phyloP scores from a whole-genome alignment of 2,888 invertebrate species.

The Formica aserva region DNA sequence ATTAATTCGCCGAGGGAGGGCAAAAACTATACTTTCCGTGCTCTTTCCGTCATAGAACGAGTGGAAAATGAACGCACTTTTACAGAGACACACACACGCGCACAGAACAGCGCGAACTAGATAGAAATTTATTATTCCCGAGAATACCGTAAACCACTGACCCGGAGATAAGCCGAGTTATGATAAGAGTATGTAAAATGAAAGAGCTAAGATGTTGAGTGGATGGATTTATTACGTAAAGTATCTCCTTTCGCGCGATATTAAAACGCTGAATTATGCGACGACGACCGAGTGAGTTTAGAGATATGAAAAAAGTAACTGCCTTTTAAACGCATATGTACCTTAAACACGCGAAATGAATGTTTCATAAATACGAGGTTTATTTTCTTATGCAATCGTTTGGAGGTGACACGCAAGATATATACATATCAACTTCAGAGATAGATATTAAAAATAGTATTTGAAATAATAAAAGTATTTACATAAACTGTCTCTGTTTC shows the following conservation, averaged over 20 bases:
- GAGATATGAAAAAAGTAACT: neutral
- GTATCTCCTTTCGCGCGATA: conserved; percentile 38
- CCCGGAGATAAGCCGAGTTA: conserved; percentile 36
- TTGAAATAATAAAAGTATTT: neutral
- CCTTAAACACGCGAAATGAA: conserved; percentile 17
- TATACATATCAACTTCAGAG: neutral
- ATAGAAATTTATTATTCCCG: conserved; percentile 49
- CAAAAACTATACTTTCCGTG: conserved; percentile 18
- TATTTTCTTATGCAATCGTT: neutral
- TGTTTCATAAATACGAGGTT: neutral
- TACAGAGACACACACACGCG: neutral
- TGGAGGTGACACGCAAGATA: too few relatives aligned
- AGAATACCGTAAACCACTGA: conserved; percentile 43
- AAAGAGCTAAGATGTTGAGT: conserved; percentile 25
- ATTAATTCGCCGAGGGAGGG: conserved; percentile 30
- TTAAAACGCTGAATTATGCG: conserved; percentile 40
- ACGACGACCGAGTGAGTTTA: neutral
- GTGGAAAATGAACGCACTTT: neutral
- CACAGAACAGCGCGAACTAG: neutral
- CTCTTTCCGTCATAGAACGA: neutral
- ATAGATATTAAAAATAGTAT: neutral
- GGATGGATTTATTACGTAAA: conserved; percentile 40
- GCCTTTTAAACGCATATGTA: neutral
- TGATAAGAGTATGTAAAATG: conserved; percentile 45
- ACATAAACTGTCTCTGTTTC: neutral